Conservation (phyloP, 2,797 vertebrate species). For the Danionella dracula region DNA sequence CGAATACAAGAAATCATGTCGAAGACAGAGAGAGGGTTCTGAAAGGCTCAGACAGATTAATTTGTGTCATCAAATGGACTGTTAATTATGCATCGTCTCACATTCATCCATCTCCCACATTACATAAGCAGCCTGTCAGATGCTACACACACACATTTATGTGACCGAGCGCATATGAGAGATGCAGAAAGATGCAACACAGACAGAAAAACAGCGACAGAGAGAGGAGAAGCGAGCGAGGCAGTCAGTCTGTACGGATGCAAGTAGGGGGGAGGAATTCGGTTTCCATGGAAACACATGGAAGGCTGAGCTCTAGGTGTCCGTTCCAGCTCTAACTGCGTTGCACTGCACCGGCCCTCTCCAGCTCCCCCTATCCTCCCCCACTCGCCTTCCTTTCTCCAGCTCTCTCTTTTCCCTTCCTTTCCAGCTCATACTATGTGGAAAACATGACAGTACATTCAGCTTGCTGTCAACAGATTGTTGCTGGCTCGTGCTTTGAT, state of each 20-base stretch:
- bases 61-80: background rate
- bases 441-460: slow-evolving; percentile 16
- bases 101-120: background rate
- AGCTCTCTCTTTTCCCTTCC: slow-evolving; percentile 39
- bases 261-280: slow-evolving; percentile 79
- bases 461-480: slow-evolving; percentile 30
- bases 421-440: slow-evolving; percentile 25
- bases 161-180: slow-evolving; percentile 33
- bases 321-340: slow-evolving; percentile 72
- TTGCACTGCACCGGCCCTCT: slow-evolving; percentile 73
- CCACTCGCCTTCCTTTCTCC: slow-evolving; percentile 56
- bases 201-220: slow-evolving; percentile 39
- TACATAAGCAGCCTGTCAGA: background rate
- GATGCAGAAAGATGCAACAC: slow-evolving; percentile 54
- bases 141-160: background rate
- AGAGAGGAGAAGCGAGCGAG: slow-evolving; percentile 52
- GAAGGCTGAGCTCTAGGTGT: slow-evolving; percentile 79
- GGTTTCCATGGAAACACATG: slow-evolving; percentile 78
- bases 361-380: slow-evolving; percentile 53
- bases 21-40: background rate
- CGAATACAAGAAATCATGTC: slow-evolving; percentile 47
- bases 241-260: slow-evolving; percentile 76
- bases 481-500: slow-evolving; percentile 45
- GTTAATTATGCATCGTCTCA: background rate
- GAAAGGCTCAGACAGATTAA: background rate